These are phyloP conservation scores for Bradypodion ventrale DNA, from an alignment of 2,797 vertebrate genomes.

Conservation along the genomic window DNA sequence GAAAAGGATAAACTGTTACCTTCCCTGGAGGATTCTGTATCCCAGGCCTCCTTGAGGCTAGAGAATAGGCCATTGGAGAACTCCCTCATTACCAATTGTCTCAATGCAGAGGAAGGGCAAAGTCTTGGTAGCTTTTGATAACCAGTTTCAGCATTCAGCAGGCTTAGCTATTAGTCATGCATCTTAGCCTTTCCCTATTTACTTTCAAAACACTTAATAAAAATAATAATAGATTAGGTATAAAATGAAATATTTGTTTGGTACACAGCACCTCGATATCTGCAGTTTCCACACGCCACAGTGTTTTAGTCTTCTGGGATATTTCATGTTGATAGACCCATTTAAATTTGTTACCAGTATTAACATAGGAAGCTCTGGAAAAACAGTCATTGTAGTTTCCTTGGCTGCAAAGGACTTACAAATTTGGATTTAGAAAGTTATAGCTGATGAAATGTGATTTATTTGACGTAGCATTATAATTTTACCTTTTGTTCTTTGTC, in stretches of 20 bases:
- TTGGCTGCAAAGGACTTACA: slow-evolving; percentile 83
- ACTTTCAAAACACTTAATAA: slow-evolving; percentile 90
- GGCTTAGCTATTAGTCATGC: slow-evolving; percentile 98
- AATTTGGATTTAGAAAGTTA: slow-evolving; percentile 84
- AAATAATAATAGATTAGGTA: slow-evolving; percentile 91
- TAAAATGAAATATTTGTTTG: slow-evolving; percentile 89
- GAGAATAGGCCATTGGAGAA: slow-evolving; percentile 86
- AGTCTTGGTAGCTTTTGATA: slow-evolving; percentile 95
- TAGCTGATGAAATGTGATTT: slow-evolving; percentile 83
- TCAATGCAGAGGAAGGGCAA: slow-evolving; percentile 92
- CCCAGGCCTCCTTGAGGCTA: slow-evolving; percentile 88
- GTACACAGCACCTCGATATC: slow-evolving; percentile 87
- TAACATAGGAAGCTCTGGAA: slow-evolving; percentile 84
- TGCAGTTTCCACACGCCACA: slow-evolving; percentile 84
- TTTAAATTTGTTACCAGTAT: slow-evolving; percentile 87
- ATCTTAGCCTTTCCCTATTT: slow-evolving; percentile 90
- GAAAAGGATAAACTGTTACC: slow-evolving; percentile 86
- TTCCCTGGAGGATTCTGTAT: slow-evolving; percentile 85
- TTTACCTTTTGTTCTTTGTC: slow-evolving; percentile 82
- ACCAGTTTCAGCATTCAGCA: slow-evolving; percentile 95
- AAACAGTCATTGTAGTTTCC: slow-evolving; percentile 82
- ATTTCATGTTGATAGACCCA: slow-evolving; percentile 83
- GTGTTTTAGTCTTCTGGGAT: slow-evolving; percentile 86
- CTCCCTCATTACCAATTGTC: slow-evolving; percentile 97
- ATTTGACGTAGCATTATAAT: slow-evolving; percentile 80